Base-by-base conservation (phyloP, 2,888 invertebrate species). In the Lochmaea capreae region DNA sequence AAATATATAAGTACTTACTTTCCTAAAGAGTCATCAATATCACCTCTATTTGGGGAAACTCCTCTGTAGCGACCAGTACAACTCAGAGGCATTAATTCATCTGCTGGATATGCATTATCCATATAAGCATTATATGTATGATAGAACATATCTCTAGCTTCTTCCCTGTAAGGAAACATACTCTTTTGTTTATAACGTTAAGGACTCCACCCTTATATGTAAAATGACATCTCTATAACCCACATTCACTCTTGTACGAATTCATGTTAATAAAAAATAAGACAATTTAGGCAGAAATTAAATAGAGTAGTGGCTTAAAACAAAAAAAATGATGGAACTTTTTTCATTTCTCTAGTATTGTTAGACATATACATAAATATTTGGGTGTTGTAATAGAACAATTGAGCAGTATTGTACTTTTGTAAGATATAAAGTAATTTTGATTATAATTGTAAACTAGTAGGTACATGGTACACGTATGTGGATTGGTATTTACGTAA, bases 51-150 rank as follows among this genome's bases (percentile, higher is more conserved):
- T 4, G 96, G 94, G 67, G 97, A 96, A 8, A 95, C 90, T 6
- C 97, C 98, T 81, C 97, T 90, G 87, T 93, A 97, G 69, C 99
- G 89, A 42, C 98, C 99, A 84, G 94, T 93, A 87, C 99, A 99
- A 83, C 95, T 96, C 52, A 99, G 89, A 1, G 99, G 99, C 98
- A 98, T 98, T 79, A 99, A 88, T 88, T 99, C 99, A 89, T 99
- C 99, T 18, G 98, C 98, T 68, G 99, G 99, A 88, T 96, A 99
- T 14, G 99, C 99, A 89, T 98, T 94, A 82, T 95, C 95, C 97
- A 98, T 98, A 83, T 98, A 98, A 1, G 97, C 95, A 84, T 93
- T 90, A 85, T 97, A 98, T 4, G 97, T 98, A 90, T 98, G 98
- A 86, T 97, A 96, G 87, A 98, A 98, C 97, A 99, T 98, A 84